These are phyloP conservation scores for Dorcus hopei DNA, from an alignment of 2,888 invertebrate genomes.

Conservation along the genomic window DNA sequence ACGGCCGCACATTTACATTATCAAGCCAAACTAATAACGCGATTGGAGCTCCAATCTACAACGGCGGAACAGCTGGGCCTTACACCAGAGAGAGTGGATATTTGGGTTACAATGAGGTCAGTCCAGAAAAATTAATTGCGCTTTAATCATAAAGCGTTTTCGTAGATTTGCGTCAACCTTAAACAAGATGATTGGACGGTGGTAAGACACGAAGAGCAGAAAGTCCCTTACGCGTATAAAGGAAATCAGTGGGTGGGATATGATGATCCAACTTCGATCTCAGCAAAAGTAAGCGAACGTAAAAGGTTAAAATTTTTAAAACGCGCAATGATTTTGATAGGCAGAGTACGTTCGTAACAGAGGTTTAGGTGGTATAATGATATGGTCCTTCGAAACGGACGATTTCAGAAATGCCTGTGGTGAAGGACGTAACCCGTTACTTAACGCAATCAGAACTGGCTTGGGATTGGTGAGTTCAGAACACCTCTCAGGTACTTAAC, in stretches of 20 bases:
- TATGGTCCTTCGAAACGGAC: slow-evolving; percentile 80
- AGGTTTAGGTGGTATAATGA: slow-evolving; percentile 63
- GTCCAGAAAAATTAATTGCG: too few relatives aligned
- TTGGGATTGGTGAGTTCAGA: too few relatives aligned
- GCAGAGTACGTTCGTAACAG: not conserved
- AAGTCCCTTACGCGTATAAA: slow-evolving; percentile 47
- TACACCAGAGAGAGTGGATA: slow-evolving; percentile 63
- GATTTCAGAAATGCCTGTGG: slow-evolving; percentile 67
- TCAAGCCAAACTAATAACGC: slow-evolving; percentile 45
- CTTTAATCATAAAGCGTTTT: too few relatives aligned
- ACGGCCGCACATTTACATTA: slow-evolving; percentile 66
- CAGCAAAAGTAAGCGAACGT: slow-evolving; percentile 40
- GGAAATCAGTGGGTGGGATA: slow-evolving; percentile 47
- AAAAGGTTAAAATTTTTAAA: too few relatives aligned
- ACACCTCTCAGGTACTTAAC: too few relatives aligned
- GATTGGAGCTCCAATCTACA: slow-evolving; percentile 57
- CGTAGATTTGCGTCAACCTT: slow-evolving; percentile 35
- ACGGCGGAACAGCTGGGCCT: slow-evolving; percentile 60
- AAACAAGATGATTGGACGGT: slow-evolving; percentile 31
- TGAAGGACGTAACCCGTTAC: slow-evolving; percentile 54
- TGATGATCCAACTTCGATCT: slow-evolving; percentile 44
- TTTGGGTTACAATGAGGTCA: not conserved
- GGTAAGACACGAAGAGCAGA: slow-evolving; percentile 42
- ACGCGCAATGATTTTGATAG: too few relatives aligned
- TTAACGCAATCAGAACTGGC: slow-evolving; percentile 51